Conservation (phyloP, 2,888 invertebrate species). For the Callyntrura sp. region DNA sequence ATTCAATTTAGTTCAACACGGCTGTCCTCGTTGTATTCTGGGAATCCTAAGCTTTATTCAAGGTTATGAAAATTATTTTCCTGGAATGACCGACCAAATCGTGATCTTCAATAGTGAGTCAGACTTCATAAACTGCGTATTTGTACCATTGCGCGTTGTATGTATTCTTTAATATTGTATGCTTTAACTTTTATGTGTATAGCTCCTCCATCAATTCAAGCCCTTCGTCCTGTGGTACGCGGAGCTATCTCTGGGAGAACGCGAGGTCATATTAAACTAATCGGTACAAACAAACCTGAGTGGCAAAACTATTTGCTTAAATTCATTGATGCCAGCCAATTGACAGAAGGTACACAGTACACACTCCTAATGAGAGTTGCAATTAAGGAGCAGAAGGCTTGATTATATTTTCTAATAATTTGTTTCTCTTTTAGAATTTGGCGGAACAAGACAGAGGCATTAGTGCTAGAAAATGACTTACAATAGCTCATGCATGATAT, state of each 20-base stretch:
- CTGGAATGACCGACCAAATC: conserved; percentile 59
- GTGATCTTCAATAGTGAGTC: conserved; percentile 65
- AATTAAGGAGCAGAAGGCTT: neutral
- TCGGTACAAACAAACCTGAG: conserved; percentile 65
- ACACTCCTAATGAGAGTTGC: neutral
- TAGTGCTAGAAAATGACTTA: neutral
- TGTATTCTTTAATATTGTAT: neutral
- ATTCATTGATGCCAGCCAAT: conserved; percentile 52
- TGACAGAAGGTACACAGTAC: conserved; percentile 51
- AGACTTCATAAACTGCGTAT: too few species aligned
- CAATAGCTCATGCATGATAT: neutral
- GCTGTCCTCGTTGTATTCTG: conserved; percentile 48
- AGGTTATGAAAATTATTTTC: conserved; percentile 59
- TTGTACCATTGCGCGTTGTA: neutral
- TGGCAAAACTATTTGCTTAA: conserved; percentile 55
- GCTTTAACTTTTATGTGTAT: neutral
- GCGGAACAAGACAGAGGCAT: conserved; percentile 51
- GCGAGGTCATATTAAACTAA: conserved; percentile 41
- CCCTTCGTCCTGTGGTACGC: conserved; percentile 47
- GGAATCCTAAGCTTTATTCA: conserved; percentile 55
- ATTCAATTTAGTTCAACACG: conserved; percentile 52
- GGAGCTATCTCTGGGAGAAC: conserved; percentile 47
- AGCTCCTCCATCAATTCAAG: conserved; percentile 56
- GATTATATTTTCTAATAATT: neutral
- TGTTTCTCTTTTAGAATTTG: conserved; percentile 51